Percentiles rank a stretch among this genome's conserved stretches.
Evolutionary conservation across 2,888 invertebrate species (phyloP).

Genomic region (Torymus aiolomorphi): DNA sequence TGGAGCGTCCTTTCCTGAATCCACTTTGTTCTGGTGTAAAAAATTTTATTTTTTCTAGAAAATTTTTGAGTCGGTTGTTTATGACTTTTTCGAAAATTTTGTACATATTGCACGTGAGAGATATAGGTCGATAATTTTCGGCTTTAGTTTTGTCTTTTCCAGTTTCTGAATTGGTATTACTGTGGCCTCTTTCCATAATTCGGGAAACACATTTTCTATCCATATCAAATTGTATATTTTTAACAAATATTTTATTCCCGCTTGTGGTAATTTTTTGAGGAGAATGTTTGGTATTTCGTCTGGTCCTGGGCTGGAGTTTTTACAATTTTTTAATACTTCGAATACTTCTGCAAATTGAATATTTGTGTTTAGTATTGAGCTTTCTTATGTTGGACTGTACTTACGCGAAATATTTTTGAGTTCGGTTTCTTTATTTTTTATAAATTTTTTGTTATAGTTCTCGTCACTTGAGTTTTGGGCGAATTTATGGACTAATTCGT

Average conservation of each 20-base stretch:
- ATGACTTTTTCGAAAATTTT: not conserved
- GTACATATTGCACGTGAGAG: not conserved
- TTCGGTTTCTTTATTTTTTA: not conserved
- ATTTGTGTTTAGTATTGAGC: not conserved
- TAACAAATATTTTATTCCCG: conserved; percentile 21
- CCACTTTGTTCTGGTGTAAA: not conserved
- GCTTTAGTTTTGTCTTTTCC: not conserved
- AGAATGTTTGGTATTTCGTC: too few relatives aligned
- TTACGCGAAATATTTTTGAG: not conserved
- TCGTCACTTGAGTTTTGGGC: conserved; percentile 40
- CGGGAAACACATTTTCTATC: conserved; percentile 24
- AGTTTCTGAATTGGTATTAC: not conserved
- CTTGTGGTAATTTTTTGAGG: conserved; percentile 32
- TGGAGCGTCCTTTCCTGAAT: not conserved
- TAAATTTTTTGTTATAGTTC: too few relatives aligned
- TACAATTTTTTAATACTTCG: conserved; percentile 20
- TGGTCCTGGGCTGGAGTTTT: too few relatives aligned
- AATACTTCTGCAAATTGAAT: not conserved
- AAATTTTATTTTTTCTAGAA: not conserved
- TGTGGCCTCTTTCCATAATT: conserved; percentile 28
- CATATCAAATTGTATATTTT: conserved; percentile 48
- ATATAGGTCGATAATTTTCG: not conserved
- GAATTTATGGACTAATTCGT: conserved; percentile 36
- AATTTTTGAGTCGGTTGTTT: not conserved
- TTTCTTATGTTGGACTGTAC: not conserved